Evolutionary conservation across 2,113 vertebrate genomes (phyloP).

Genomic region (Phasianus colchicus): DNA sequence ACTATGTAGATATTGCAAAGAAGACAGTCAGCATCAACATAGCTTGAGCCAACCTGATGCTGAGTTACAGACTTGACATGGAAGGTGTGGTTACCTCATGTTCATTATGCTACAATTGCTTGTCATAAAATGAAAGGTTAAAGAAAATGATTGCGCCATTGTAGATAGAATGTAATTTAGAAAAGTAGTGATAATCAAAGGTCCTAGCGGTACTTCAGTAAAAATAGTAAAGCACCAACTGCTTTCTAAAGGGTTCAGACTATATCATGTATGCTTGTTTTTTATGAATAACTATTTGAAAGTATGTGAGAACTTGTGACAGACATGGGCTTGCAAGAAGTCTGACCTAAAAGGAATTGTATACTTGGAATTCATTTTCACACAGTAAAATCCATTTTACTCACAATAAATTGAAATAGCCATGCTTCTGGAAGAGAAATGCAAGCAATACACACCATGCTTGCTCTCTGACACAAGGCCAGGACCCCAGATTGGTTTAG

Average conservation of each 20-base stretch:
- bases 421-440: background rate
- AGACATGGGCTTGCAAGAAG: background rate
- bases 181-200: conserved; percentile 14
- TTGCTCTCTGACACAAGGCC: background rate
- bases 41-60: conserved; percentile 16
- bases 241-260: conserved; percentile 1
- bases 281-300: conserved; percentile 30
- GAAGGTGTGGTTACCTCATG: background rate
- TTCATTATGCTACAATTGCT: background rate
- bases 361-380: background rate
- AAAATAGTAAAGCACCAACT: background rate
- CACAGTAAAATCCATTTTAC: background rate
- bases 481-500: background rate
- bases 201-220: background rate
- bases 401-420: background rate
- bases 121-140: conserved; percentile 43
- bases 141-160: background rate
- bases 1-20: background rate
- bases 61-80: background rate
- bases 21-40: background rate
- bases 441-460: background rate
- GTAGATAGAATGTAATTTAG: background rate
- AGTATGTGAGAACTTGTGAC: background rate
- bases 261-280: background rate
- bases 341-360: background rate